These are phyloP conservation scores for Staurois parvus DNA, from an alignment of 2,797 vertebrate genomes.

Conservation along the genomic window DNA sequence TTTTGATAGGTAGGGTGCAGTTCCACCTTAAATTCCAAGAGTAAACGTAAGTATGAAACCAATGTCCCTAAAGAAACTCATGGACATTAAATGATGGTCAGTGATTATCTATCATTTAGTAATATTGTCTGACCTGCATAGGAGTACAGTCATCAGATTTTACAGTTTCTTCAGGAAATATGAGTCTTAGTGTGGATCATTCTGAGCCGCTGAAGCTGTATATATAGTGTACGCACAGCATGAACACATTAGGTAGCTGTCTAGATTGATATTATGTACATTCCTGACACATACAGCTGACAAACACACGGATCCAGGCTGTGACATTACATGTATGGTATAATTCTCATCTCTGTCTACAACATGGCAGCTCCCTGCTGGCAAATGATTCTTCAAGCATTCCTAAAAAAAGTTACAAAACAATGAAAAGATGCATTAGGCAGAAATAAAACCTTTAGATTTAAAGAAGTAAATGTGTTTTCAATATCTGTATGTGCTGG, in stretches of 20 bases:
- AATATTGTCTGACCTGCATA: neutral
- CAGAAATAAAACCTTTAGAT: conserved; percentile 20
- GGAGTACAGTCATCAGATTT: neutral
- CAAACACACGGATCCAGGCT: neutral
- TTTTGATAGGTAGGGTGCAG: no score
- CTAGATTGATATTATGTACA: neutral
- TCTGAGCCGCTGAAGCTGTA: neutral
- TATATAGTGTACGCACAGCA: neutral
- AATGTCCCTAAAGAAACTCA: no score
- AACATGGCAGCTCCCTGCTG: conserved; percentile 18
- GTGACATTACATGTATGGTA: neutral
- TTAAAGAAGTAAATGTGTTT: conserved; percentile 54
- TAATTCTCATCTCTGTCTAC: conserved; percentile 20
- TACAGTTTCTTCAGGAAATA: neutral
- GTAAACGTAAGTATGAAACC: no score
- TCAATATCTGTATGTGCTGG: conserved; percentile 37
- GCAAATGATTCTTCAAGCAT: conserved; percentile 14
- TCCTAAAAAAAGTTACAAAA: conserved; percentile 10
- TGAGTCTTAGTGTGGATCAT: neutral
- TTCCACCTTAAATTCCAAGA: no score
- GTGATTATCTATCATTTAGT: neutral
- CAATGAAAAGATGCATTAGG: conserved; percentile 11
- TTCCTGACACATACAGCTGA: neutral
- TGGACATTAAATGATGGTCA: no score
- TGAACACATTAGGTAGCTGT: neutral